Base-by-base conservation (phyloP, 2,797 vertebrate genomes). In the Cyclura pinguis region DNA sequence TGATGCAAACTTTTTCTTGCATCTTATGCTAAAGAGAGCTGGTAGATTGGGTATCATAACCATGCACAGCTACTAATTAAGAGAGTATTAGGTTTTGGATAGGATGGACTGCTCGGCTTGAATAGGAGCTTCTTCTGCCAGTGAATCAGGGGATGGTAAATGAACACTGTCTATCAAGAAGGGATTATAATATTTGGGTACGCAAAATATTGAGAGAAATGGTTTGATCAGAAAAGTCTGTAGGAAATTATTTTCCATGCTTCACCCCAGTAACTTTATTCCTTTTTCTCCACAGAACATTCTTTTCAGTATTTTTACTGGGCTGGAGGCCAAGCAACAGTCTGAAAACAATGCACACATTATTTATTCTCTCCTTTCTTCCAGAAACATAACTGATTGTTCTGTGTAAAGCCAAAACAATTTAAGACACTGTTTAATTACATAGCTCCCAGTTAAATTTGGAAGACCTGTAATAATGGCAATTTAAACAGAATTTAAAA, bases 391-490 rank as follows among this genome's bases (percentile, higher is more conserved):
- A 77, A 77, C 8, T 42, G 35, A 8, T 80, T 59, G 10, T 64
- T 42, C 29, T 89, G 62, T 80, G 4, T 50, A 84, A 67, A 80
- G 24, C 73, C 22, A 89, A 27, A 55, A 2, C 57, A 47, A 35
- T 89, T 89, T 89, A 50, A 84, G 32, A 8, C 52, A 73, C 52
- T 35, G 29, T 81, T 81, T 57, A 81, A n/a, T 73, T 47, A 59
- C 50, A 57, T 24, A 6, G 38, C 35, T 88, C n/a, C 27, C 64
- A 69, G 18, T 90, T 86, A 47, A 85, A 85, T 42, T 72, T n/a
- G 16, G 32, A 86, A 81, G 32, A 59, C 32, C 16, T 47, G 32
- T 86, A 81, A 81, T 2, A 74, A 69, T 29, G 18, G 27, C 7
- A 20, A 24, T 81, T 74, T 81, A 29, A 35, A 47, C 73, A 86